Base-by-base conservation (phyloP, 2,113 vertebrate species). In the Genyomyrus donnyi region DNA sequence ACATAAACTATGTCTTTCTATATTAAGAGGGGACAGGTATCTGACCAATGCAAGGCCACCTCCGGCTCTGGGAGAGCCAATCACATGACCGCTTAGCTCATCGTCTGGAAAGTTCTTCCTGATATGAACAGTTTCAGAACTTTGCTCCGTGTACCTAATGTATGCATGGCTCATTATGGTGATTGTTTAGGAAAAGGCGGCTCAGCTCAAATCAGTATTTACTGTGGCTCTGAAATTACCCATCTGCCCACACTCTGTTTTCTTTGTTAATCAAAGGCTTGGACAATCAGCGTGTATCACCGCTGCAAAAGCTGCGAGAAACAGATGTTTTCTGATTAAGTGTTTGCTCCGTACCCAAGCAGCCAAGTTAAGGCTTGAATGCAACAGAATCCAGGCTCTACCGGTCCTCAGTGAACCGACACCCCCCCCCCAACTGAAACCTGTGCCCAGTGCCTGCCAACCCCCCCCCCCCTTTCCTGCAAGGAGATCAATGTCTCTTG, bases 321-420 rank as follows among this genome's bases (percentile, higher is more conserved):
- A 95, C 95, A 96, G 96, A 95, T 95, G 96, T 95, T 95, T 96
- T 94, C 95, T 96, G 96, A 96, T 95, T 95, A 93, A 94, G 94
- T 94, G 93, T 91, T 90, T 93, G 93, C 92, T 90, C 90, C 17
- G 83, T 93, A 95, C 94, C 94, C 95, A 93, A 93, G 94, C 94
- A 93, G 93, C 94, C 35, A 31, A 46, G n/a, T 88, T 88, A 56
- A 9, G 62, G 24, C 62, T 46, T 49, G 74, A 74, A 70, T 27
- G 62, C 62, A 3, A 45, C 62, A 70, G 62, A 70, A 70, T 70
- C 9, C 62, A 70, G 62, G 62, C 62, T 70, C 62, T 70, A n/a
- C 19, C 9, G 8, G 83, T 11, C 42, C 45, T 85, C 15, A 24
- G 39, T 3, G 19, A 84, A 48, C 17, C 6, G 70, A 19, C 19